These are phyloP conservation scores for Zaprionus nigranus DNA, from an alignment of 1,140 invertebrate species.

Conservation along the genomic window DNA sequence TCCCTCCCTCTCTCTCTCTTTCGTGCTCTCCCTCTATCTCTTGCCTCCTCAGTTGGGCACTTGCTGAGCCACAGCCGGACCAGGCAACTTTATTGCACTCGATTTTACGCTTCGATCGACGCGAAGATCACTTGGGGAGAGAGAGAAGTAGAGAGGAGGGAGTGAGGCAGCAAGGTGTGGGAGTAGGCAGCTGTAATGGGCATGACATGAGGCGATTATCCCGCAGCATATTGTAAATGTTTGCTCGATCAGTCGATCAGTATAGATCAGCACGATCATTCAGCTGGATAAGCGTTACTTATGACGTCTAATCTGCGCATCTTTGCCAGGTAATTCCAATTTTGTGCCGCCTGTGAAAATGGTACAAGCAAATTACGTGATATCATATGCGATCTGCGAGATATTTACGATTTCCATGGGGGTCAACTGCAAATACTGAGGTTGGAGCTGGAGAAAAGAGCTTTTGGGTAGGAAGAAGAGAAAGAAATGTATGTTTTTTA, in stretches of 20 bases:
- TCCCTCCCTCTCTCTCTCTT: conserved; percentile 13
- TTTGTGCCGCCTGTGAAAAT: neutral
- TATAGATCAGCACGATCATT: conserved; percentile 33
- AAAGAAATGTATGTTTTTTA: neutral
- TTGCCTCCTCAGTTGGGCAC: conserved; percentile 58
- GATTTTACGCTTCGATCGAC: conserved; percentile 71
- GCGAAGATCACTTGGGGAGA: conserved; percentile 21
- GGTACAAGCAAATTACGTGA: neutral
- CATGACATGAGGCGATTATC: conserved; percentile 72
- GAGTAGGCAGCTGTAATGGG: conserved; percentile 41
- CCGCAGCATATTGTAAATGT: conserved; percentile 33
- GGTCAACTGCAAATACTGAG: neutral
- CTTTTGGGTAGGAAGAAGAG: neutral
- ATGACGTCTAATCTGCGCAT: conserved; percentile 12
- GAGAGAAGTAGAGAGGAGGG: neutral
- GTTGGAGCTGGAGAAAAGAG: neutral
- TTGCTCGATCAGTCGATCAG: conserved; percentile 13
- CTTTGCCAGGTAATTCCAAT: conserved; percentile 11
- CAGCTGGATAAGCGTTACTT: conserved; percentile 1
- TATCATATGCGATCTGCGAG: neutral
- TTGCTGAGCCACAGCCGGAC: conserved; percentile 52
- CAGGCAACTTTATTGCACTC: conserved; percentile 69
- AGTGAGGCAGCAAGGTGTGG: conserved; percentile 6
- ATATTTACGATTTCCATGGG: neutral
- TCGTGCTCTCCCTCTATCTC: conserved; percentile 46